Base-by-base conservation (phyloP, 1,140 invertebrate species). In the Sarcophaga peregrina region DNA sequence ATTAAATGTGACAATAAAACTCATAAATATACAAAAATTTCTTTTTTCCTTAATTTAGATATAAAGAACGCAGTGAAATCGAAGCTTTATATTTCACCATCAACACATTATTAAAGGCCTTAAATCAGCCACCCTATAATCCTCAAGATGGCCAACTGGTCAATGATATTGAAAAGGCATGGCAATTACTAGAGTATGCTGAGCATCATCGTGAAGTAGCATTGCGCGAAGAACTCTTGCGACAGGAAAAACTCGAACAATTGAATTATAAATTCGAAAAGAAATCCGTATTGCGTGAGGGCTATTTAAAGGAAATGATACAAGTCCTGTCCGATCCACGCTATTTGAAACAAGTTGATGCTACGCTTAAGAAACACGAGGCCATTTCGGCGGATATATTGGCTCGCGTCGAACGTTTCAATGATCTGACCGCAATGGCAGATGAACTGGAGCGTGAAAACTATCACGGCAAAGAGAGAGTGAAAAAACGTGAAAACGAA, bases 221-320 rank as follows among this genome's bases (percentile, higher is more conserved):
- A 0, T 91, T 99, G 13, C 92, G 98, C 50, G 95, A 96, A 37
- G 98, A 99, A 90, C 91, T 99, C 8, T 91, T 98, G 58, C 92
- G 98, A 17, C 98, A 99, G 88, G 97, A 99, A 90, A 92, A 97
- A 83, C 91, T 99, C 2, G 98, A 99, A 89, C 97, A 98, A 87
- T 92, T 99, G 25, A 98, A 98, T 85, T 96, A 97, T 88, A 97
- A 98, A 89, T 99, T 99, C 91, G 96, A 97, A 86, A 95, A 96
- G 86, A 99, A 99, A 73, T 90, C 87, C 0, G 90, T 88, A 11
- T 83, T 89, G 86, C 91, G 91, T 11, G 91, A 96, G 93, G 89
- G 96, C 3, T 99, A 99, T 91, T 91, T 99, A 17, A 98, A 98
- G 91, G 98, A 99, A 91, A 99, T 99, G 97, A 97, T 97, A 83